Evolutionary conservation across 2,797 vertebrate species (phyloP).

Genomic region (Phoebastria nigripes): DNA sequence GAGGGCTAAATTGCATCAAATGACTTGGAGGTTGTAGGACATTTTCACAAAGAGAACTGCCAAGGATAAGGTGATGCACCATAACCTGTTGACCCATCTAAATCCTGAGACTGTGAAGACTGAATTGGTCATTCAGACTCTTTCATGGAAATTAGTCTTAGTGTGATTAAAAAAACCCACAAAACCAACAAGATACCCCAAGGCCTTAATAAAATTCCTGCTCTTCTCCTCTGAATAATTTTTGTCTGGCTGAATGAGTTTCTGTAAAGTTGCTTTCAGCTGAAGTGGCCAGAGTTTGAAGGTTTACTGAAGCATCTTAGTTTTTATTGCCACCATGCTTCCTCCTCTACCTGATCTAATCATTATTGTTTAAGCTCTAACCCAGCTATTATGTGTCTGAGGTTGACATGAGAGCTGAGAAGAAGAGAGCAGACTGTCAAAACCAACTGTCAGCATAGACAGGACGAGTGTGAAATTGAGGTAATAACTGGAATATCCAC

Average conservation of each 20-base stretch:
- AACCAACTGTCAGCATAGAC: conserved; percentile 56
- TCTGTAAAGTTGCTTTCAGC: background rate
- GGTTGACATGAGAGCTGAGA: conserved; percentile 58
- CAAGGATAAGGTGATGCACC: background rate
- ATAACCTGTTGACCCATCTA: background rate
- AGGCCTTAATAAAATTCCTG: background rate
- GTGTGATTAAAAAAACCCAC: background rate
- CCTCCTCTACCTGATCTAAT: conserved; percentile 54
- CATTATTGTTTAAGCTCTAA: conserved; percentile 66
- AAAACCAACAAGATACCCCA: background rate
- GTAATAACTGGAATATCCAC: conserved; percentile 61
- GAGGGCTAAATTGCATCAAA: background rate
- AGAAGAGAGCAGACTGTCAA: conserved; percentile 58
- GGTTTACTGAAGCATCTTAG: conserved; percentile 57
- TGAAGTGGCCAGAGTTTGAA: conserved; percentile 1
- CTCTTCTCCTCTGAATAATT: background rate
- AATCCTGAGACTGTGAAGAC: background rate
- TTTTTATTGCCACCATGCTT: conserved; percentile 58
- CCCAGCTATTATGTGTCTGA: conserved; percentile 34
- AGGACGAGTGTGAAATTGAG: conserved; percentile 55
- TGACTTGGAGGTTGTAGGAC: background rate
- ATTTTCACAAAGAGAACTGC: background rate
- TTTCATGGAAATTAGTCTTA: background rate
- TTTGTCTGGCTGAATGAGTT: background rate
- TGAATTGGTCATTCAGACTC: background rate